Base-by-base conservation (phyloP, 2,888 invertebrate species). In the Xestia xanthographa region DNA sequence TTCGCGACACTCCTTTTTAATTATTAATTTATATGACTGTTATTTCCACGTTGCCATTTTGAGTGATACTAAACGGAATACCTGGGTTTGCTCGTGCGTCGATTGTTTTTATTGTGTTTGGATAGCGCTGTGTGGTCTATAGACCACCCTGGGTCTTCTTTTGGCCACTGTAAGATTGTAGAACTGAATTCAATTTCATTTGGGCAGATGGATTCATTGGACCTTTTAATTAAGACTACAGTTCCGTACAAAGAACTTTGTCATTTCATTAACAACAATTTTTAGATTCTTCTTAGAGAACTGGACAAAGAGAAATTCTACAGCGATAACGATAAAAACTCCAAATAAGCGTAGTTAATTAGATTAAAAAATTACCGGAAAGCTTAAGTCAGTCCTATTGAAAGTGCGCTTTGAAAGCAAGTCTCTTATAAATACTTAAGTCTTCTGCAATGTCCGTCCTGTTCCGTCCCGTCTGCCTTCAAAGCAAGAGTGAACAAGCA, bases 11-110 rank as follows among this genome's bases (percentile, higher is more conserved):
- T 88, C 83, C 80, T 81, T 87, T 63, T 88, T 86, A 89, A 90
- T 91, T 90, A 91, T 90, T 90, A 89, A 90, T 90, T 88, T 87
- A 89, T 90, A 89, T 87, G 86, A 82, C 76, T 76, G 74, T 81
- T 81, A 80, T 85, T 80, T 80, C 66, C 75, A 79, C 70, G 77
- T 79, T 68, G 73, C 78, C 74, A 76, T 87, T 78, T 79, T 68
- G 75, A 82, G 75, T 66, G 71, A 75, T 79, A 79, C 74, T 78
- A 41, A 74, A 71, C 66, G 73, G 73, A 72, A 83, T 83, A 69
- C 69, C 78, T 34, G 62, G 77, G 77, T 77, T 70, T 77, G 70
- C 43, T 77, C 58, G 63, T 68, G 60, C 2, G 20, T 34, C 34
- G 60, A 66, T 67, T 62, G 20, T 56, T 71, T 83, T 82, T 66